phyloP scores from a whole-genome alignment of 2,888 invertebrate genomes.

The Epinotia bilunana region DNA sequence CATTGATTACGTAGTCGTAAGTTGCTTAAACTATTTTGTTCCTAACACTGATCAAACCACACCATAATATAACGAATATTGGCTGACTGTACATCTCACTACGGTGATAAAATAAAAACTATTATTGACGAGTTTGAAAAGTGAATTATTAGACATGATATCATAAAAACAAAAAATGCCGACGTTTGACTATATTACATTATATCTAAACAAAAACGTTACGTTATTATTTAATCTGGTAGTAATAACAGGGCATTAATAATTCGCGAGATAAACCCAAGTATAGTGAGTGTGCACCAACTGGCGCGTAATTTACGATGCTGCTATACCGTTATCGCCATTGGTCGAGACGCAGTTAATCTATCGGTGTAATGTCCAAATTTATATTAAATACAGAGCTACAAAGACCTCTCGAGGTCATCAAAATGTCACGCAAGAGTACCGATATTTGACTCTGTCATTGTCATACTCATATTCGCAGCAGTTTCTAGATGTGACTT shows the following conservation, averaged over 20 bases:
- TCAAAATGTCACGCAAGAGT: background rate
- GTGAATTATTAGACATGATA: too few species aligned
- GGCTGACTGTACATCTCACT: too few species aligned
- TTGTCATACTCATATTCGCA: too few species aligned
- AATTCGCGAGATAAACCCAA: slow-evolving; percentile 34
- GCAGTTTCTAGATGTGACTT: too few species aligned
- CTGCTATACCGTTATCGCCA: slow-evolving; percentile 34
- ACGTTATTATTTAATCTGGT: slow-evolving; percentile 21
- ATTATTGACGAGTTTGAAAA: too few species aligned
- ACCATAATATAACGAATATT: too few species aligned
- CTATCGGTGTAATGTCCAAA: slow-evolving; percentile 29
- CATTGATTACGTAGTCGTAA: too few species aligned
- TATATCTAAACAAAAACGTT: background rate
- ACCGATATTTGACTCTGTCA: background rate
- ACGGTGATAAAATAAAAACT: too few species aligned
- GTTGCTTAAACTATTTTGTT: too few species aligned
- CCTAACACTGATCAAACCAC: too few species aligned
- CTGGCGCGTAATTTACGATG: slow-evolving; percentile 41
- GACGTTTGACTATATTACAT: background rate
- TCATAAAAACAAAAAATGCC: background rate
- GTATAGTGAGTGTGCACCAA: slow-evolving; percentile 40
- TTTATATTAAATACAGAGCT: background rate
- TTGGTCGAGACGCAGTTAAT: slow-evolving; percentile 40
- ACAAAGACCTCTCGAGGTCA: background rate
- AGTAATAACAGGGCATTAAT: slow-evolving; percentile 33